Base-by-base conservation (phyloP, 1,140 invertebrate genomes). In the Campodea augens region DNA sequence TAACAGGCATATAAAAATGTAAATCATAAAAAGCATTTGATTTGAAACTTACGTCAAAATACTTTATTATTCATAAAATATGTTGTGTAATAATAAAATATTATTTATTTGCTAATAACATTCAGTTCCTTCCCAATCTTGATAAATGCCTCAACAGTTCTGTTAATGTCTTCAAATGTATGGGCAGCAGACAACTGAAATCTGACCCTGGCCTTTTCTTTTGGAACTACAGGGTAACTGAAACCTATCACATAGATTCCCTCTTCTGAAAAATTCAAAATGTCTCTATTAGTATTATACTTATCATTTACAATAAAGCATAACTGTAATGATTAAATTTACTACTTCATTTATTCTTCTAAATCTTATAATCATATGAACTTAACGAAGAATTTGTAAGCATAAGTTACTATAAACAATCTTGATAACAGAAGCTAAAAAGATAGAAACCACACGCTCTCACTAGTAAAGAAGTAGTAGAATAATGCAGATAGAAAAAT, bases 221-320 rank as follows among this genome's bases (percentile, higher is more conserved):
- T 79, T 1, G 87, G 86, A 23, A 93, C 89, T 29, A 95, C 89
- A 1, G 89, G 89, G 60, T 77, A 95, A 61, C 84, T 91, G 60
- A 95, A 93, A 25, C 85, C 88, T 54, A 93, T 84, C 1, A 95
- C 89, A 65, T 91, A 95, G 55, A 93, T 88, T 5, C 84, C 85
- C 58, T 74, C 70, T 38, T 73, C 81, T 82, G 60, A 38, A 68
- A 70, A 51, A 49, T n/a, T n/a, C 50, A 51, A 51, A 29, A 40
- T 52, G 46, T n/a, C n/a, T n/a, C n/a, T n/a, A n/a, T n/a, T n/a
- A n/a, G 29, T 49, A 4, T 44, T 13, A 22, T 44, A 2, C 12
- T 3, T 43, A 19, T 20, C 38, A 23, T 41, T 49, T 25, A 12
- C 5, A 21, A 41, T 46, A 44, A 23, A 44, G 4, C 12, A 10